Base-by-base conservation (phyloP, 2,797 vertebrate species). In the Sebastes itinus region DNA sequence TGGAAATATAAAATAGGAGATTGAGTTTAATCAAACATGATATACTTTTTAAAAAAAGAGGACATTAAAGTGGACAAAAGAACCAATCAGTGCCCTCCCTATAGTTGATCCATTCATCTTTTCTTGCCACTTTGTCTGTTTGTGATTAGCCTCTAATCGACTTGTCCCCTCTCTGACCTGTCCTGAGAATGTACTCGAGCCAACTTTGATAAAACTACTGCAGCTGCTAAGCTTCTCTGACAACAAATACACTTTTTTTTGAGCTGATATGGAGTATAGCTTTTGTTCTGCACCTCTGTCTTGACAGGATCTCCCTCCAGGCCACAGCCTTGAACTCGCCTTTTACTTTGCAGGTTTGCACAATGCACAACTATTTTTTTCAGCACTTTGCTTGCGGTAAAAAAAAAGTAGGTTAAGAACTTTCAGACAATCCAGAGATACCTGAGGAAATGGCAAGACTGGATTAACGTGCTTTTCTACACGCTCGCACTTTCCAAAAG, bases 121-220 rank as follows among this genome's bases (percentile, higher is more conserved):
- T 8, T 42, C 13, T 11, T 5, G 5, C 20, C 80, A 32, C 75
- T 83, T 38, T 56, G 10, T 65, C 27, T 42, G 18, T 25, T 1
- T 78, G 66, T 30, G 30, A 60, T 66, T 32, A 35, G 14, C 58
- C 13, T 42, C 9, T 64, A 60, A 75, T 64, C 67, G 49, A 52
- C 23, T 1, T 60, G 72, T 9, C 85, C 87, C 63, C 83, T 33
- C 10, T 38, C 60, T 85, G 85, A 89, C 87, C 88, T 82, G 71
- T 67, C 30, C 78, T 35, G 10, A 84, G 83, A 86, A 84, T 81
- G 82, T 59, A 20, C 58, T 58, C 3, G 0, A 0, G 46, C 28
- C 66, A 38, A 27, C 71, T 74, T 38, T 77, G 69, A 84, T 58
- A 22, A 55, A 52, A 58, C 69, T 6, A 1, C 54, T 30, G 16